Percentiles rank a stretch among this genome's conserved stretches.
Conservation (phyloP, 2,888 invertebrate genomes). For the Drosophila lacicola region DNA sequence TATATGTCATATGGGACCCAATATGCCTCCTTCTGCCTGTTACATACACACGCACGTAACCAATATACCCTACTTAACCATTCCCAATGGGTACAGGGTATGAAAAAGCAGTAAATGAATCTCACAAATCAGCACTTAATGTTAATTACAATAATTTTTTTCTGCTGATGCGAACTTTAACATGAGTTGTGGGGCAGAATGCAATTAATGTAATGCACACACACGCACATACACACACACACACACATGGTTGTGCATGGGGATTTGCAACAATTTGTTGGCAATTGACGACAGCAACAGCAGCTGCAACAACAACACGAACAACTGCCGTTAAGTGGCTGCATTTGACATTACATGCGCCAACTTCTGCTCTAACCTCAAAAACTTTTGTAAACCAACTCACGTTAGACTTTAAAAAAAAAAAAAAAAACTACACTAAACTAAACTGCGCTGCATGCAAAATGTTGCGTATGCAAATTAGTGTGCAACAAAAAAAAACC, state of each 20-base stretch:
- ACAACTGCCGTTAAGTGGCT: slow-evolving; percentile 37
- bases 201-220: slow-evolving; percentile 48
- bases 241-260: slow-evolving; percentile 17
- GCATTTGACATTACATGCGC: slow-evolving; percentile 76
- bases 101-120: slow-evolving; percentile 27
- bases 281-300: slow-evolving; percentile 51
- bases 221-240: slow-evolving; percentile 9
- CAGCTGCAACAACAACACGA: slow-evolving; percentile 23
- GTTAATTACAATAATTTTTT: slow-evolving; percentile 62
- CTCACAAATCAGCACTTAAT: slow-evolving; percentile 75
- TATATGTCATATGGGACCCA: too few species aligned
- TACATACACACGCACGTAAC: too few species aligned
- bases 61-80: too few species aligned
- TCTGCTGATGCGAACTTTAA: slow-evolving; percentile 49
- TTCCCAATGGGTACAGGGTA: background rate
- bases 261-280: slow-evolving; percentile 51
- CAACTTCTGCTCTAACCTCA: slow-evolving; percentile 39
- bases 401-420: slow-evolving; percentile 13
- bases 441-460: slow-evolving; percentile 32
- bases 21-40: too few species aligned
- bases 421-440: slow-evolving; percentile 6
- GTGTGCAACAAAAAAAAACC: slow-evolving; percentile 30
- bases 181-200: slow-evolving; percentile 29
- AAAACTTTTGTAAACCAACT: slow-evolving; percentile 32
- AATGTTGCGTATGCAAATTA: slow-evolving; percentile 68